Evolutionary conservation across 2,797 vertebrate genomes (phyloP).

Genomic region (Sciurus carolinensis): DNA sequence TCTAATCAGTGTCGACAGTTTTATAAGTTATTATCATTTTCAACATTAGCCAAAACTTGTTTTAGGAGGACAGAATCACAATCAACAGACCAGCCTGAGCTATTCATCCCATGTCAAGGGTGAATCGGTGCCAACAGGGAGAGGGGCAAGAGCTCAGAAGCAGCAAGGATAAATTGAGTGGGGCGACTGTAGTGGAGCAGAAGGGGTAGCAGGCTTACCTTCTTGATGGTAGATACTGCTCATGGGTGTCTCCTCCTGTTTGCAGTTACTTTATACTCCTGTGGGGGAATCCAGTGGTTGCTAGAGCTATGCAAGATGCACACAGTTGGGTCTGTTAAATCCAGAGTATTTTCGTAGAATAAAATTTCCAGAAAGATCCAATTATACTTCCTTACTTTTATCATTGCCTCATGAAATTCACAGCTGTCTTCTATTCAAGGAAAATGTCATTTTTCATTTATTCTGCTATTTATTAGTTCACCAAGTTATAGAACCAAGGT

Average conservation of each 20-base stretch:
- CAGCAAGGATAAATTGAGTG: accelerated
- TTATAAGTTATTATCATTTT: not conserved
- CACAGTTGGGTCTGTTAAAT: not conserved
- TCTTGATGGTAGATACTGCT: not conserved
- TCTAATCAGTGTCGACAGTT: not conserved
- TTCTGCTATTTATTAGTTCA: not conserved
- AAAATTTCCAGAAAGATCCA: not conserved
- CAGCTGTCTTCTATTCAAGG: not conserved
- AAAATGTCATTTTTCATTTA: not conserved
- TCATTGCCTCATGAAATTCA: not conserved
- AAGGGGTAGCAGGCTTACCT: no score
- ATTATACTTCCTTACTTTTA: not conserved
- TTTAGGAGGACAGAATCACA: not conserved
- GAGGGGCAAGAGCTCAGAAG: not conserved
- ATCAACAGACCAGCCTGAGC: not conserved
- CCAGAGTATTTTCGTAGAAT: not conserved
- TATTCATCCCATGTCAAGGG: not conserved
- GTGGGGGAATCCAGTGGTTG: not conserved
- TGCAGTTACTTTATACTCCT: not conserved
- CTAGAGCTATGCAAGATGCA: not conserved
- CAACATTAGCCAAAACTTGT: not conserved
- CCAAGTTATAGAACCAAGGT: not conserved
- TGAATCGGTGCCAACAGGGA: not conserved
- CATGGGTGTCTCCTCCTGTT: not conserved
- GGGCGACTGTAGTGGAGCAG: not conserved